These are phyloP conservation scores for Tetranychus urticae DNA, from an alignment of 1,140 invertebrate genomes.

Conservation along the genomic window DNA sequence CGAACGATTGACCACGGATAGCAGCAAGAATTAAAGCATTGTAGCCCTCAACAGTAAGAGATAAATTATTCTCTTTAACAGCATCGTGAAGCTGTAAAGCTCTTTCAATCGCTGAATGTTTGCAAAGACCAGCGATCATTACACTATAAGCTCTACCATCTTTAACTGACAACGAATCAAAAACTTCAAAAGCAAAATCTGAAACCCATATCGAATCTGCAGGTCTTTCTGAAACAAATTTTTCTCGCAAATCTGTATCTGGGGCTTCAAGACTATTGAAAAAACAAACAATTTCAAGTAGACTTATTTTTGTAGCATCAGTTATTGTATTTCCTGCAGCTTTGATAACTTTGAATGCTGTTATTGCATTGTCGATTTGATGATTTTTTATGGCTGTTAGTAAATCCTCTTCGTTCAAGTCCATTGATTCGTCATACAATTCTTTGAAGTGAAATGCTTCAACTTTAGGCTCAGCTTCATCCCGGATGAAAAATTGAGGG, in stretches of 20 bases:
- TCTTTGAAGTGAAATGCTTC: constrained; percentile 41
- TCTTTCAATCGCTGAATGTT: constrained; percentile 30
- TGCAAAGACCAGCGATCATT: constrained; percentile 45
- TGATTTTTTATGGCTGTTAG: constrained; percentile 35
- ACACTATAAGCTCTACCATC: constrained; percentile 26
- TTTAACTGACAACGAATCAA: constrained; percentile 23
- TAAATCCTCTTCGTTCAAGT: constrained; percentile 37
- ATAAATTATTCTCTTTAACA: constrained; percentile 33
- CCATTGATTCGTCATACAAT: constrained; percentile 38
- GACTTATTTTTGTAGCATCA: constrained; percentile 33
- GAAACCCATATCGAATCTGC: constrained; percentile 22
- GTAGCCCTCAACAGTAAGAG: constrained; percentile 36
- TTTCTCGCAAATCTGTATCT: constrained; percentile 41
- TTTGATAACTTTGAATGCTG: constrained; percentile 43
- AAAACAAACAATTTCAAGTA: constrained; percentile 60
- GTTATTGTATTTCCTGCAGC: constrained; percentile 30
- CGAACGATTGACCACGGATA: constrained; percentile 33
- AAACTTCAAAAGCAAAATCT: constrained; percentile 39
- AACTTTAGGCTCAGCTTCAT: constrained; percentile 39
- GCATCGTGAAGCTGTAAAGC: constrained; percentile 39
- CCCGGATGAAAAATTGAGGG: constrained; percentile 41
- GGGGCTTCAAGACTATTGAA: constrained; percentile 42
- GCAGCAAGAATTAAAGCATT: constrained; percentile 39
- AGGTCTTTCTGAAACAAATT: constrained; percentile 44
- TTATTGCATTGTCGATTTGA: constrained; percentile 37